Conservation (phyloP, 2,113 vertebrate species). For the Pituophis catenifer region DNA sequence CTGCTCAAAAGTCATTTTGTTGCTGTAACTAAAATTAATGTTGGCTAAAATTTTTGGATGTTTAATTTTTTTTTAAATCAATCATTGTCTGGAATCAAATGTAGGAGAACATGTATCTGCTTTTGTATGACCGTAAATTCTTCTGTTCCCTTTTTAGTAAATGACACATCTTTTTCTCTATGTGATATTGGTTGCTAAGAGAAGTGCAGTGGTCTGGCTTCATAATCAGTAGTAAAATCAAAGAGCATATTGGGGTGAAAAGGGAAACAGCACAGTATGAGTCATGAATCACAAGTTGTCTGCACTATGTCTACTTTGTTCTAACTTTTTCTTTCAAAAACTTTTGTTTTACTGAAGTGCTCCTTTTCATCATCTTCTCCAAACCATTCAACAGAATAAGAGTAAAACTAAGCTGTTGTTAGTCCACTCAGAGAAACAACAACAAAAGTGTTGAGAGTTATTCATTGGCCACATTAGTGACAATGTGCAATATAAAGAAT, state of each 20-base stretch:
- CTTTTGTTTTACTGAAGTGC: slow-evolving; percentile 72
- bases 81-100: slow-evolving; percentile 64
- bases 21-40: slow-evolving; percentile 52
- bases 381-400: slow-evolving; percentile 71
- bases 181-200: slow-evolving; percentile 75
- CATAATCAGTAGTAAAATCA: slow-evolving; percentile 76
- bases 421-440: slow-evolving; percentile 84
- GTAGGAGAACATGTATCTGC: slow-evolving; percentile 70
- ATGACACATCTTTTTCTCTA: slow-evolving; percentile 64
- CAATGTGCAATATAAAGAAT: slow-evolving; percentile 79
- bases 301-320: slow-evolving; percentile 70
- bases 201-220: slow-evolving; percentile 65
- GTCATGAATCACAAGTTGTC: slow-evolving; percentile 81
- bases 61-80: slow-evolving; percentile 64
- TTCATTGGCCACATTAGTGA: slow-evolving; percentile 78
- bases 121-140: slow-evolving; percentile 69
- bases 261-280: slow-evolving; percentile 67
- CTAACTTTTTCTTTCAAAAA: slow-evolving; percentile 62
- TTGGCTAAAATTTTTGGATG: slow-evolving; percentile 63
- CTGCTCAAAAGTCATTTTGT: neutral
- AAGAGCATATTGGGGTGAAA: slow-evolving; percentile 73
- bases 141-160: slow-evolving; percentile 63
- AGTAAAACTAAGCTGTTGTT: slow-evolving; percentile 70
- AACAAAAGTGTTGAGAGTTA: slow-evolving; percentile 75
- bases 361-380: slow-evolving; percentile 76